phyloP scores from a whole-genome alignment of 2,797 vertebrate species.

The Onychomys torridus region DNA sequence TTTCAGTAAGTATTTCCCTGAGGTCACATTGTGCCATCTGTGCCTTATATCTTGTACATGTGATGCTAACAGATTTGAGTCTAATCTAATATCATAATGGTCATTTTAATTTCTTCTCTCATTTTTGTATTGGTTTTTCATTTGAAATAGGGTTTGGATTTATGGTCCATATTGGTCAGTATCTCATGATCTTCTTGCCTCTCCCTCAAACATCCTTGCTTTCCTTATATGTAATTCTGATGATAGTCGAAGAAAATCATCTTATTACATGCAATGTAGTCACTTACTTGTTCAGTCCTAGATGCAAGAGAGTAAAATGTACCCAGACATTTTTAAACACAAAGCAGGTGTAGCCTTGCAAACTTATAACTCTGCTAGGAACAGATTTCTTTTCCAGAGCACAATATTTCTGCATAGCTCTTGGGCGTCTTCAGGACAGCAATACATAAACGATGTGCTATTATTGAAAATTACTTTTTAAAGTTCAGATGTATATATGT shows the following conservation, averaged over 20 bases:
- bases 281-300: not conserved
- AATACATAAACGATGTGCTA: not conserved
- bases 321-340: not conserved
- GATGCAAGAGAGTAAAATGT: not conserved
- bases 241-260: not conserved
- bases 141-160: not conserved
- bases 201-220: not conserved
- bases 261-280: not conserved
- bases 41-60: rapidly evolving
- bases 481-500: not conserved
- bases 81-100: not conserved
- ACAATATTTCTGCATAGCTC: not conserved
- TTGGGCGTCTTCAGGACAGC: not conserved
- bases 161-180: not conserved
- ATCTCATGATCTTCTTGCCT: not conserved
- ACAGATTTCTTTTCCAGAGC: not conserved
- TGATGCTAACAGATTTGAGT: not conserved
- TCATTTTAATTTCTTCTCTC: not conserved
- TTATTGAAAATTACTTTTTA: not conserved
- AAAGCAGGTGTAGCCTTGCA: not conserved
- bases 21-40: not conserved
- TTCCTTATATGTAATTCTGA: not conserved
- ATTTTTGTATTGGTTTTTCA: not conserved
- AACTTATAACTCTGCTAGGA: not conserved
- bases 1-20: not conserved